Evolutionary conservation across 2,797 vertebrate species (phyloP).

Genomic region (Sebastes vulpes): DNA sequence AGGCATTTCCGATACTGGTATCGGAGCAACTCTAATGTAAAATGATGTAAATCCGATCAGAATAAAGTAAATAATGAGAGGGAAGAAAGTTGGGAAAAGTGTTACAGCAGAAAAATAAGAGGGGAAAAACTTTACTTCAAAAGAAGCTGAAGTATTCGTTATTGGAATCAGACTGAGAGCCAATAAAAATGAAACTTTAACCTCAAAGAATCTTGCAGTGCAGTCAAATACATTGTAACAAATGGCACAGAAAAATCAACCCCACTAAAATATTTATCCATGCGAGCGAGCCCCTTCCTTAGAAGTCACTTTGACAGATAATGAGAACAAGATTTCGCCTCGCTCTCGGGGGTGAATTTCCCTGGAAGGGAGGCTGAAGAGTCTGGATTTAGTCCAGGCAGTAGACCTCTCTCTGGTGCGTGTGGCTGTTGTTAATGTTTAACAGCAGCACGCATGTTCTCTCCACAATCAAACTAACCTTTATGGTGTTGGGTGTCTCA

Average conservation of each 20-base stretch:
- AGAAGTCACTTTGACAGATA: conserved; percentile 14
- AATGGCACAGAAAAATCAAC: background rate
- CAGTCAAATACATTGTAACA: background rate
- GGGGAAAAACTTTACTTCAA: background rate
- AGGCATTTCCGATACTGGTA: too few species aligned
- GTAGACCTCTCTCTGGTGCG: background rate
- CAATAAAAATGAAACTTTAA: background rate
- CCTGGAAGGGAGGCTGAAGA: background rate
- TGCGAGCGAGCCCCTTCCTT: background rate
- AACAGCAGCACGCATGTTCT: conserved; percentile 34
- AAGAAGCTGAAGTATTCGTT: background rate
- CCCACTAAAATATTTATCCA: background rate
- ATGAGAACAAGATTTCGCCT: conserved; percentile 8
- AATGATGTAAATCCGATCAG: background rate
- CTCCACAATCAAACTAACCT: conserved; percentile 19
- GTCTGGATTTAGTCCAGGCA: conserved; percentile 23
- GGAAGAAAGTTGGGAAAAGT: background rate
- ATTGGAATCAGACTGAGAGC: background rate
- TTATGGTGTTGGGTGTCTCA: background rate
- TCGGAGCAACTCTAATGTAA: too few species aligned
- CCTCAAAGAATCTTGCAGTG: background rate
- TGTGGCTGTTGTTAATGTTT: conserved; percentile 55
- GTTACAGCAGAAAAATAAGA: background rate
- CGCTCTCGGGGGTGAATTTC: background rate
- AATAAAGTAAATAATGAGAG: background rate